Base-by-base conservation (phyloP, 2,113 vertebrate species). In the Bufo bufo region DNA sequence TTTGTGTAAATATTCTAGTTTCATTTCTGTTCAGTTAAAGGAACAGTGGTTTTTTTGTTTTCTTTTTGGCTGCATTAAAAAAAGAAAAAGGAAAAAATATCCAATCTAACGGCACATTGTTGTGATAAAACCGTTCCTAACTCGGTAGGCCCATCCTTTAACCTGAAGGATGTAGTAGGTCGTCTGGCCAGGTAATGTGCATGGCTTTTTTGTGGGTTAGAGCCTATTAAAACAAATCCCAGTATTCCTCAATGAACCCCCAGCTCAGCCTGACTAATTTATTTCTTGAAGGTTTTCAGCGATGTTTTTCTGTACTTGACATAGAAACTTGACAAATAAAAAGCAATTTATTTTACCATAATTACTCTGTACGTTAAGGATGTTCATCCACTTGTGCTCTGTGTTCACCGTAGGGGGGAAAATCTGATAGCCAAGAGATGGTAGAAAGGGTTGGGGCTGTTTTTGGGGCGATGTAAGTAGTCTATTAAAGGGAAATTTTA, bases 11-110 rank as follows among this genome's bases (percentile, higher is more conserved):
- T 96, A 96, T 91, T 91, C 95, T 94, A 94, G 94, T 95, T 95
- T 96, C 97, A 96, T 95, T 93, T 96, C 92, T 97, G 96, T 97
- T 97, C 95, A 97, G 96, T 96, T 96, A 96, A 96, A 97, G 95
- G 89, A 92, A 94, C 94, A 93, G 90, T 91, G 90, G 12, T 75
- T 49, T 50, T 50, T 75, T 16, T 8, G 14, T 45, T 72, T 43
- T 72, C 6, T 94, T 97, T 97, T 81, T 97, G 96, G 96, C 95
- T 97, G 96, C 96, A 98, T 97, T 97, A 97, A 98, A 97, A 98
- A 94, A 45, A 97, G 98, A 95, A 33, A 19, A 74, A 45, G 7
- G 12, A 71, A 43, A 45, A 72, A 23, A 43, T 2, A 1, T 74
- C 91, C 0, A 93, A 91, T 94, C 94, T 43, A 86, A 94, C 94